A percentile compares a stretch with the other conserved stretches of the same genome.
phyloP scores from a whole-genome alignment of 2,113 vertebrate genomes.

The Argyrosomus japonicus region DNA sequence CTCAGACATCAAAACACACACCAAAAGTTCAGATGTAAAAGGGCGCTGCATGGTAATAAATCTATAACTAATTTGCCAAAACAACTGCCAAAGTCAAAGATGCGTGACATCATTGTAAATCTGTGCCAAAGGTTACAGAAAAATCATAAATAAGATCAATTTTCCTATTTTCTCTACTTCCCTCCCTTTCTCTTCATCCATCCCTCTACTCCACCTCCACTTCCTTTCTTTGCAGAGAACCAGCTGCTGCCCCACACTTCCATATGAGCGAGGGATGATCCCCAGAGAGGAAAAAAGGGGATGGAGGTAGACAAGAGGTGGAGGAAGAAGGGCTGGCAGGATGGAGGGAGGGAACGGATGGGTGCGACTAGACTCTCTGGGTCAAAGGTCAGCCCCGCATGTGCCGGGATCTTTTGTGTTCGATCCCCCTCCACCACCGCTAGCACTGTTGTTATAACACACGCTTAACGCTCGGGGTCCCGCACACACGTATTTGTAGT shows the following conservation, averaged over 20 bases:
- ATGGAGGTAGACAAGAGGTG: constrained; percentile 51
- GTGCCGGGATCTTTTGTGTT: constrained; percentile 66
- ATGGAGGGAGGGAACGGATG: constrained; percentile 65
- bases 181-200: constrained; percentile 28
- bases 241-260: constrained; percentile 78
- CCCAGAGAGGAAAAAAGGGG: constrained; percentile 73
- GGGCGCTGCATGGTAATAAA: constrained; percentile 15
- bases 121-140: constrained; percentile 54
- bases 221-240: constrained; percentile 49
- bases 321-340: constrained; percentile 50
- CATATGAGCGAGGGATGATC: constrained; percentile 48
- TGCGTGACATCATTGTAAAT: constrained; percentile 36
- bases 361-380: constrained; percentile 75
- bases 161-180: constrained; percentile 27
- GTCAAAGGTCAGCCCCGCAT: constrained; percentile 75
- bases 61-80: constrained; percentile 38
- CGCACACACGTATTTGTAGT: constrained; percentile 5
- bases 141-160: constrained; percentile 57
- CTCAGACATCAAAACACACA: constrained; percentile 6
- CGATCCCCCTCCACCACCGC: constrained; percentile 33
- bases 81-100: neutral
- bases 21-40: neutral
- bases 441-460: constrained; percentile 34
- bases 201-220: constrained; percentile 27
- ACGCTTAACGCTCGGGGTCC: constrained; percentile 3